These are phyloP conservation scores for Siderastrea radians DNA, from an alignment of 92 coral and sea anemone species.

Conservation along the genomic window DNA sequence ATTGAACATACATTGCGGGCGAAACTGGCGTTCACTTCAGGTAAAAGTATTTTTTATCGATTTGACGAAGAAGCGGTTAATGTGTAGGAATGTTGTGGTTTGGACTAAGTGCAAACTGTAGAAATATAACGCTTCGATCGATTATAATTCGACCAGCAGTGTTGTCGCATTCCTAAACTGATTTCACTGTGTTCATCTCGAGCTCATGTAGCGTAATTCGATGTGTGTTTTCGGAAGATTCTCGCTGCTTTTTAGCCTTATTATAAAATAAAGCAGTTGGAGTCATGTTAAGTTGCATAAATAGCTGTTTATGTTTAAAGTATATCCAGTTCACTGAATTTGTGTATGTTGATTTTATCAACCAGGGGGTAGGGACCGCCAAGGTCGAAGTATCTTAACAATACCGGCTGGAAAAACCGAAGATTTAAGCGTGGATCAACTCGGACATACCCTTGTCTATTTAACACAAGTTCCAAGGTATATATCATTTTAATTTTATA, in stretches of 20 bases:
- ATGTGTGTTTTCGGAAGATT: neutral
- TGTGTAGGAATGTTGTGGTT: constrained; percentile 10
- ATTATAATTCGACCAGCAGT: neutral
- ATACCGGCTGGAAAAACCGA: constrained; percentile 86
- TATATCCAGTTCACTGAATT: neutral
- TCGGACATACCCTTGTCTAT: constrained; percentile 84
- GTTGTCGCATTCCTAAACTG: neutral
- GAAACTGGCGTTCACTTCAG: constrained; percentile 81
- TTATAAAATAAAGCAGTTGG: neutral
- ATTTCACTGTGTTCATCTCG: neutral
- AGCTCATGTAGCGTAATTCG: neutral
- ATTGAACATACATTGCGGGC: constrained; percentile 75
- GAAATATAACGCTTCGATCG: neutral
- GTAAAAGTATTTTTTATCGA: constrained; percentile 35
- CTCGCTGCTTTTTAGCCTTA: neutral
- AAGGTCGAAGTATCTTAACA: constrained; percentile 87
- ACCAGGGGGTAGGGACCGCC: constrained; percentile 90
- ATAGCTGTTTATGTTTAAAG: constrained; percentile 33
- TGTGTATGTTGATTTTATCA: neutral
- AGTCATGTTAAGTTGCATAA: neutral
- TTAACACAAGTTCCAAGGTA: constrained; percentile 94
- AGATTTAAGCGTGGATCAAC: constrained; percentile 74
- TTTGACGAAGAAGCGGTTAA: neutral
- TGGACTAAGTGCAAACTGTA: neutral
- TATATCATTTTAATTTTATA: neutral